These are phyloP conservation scores for Gisinianus flammeolus DNA, from an alignment of 2,888 invertebrate genomes.

Conservation along the genomic window DNA sequence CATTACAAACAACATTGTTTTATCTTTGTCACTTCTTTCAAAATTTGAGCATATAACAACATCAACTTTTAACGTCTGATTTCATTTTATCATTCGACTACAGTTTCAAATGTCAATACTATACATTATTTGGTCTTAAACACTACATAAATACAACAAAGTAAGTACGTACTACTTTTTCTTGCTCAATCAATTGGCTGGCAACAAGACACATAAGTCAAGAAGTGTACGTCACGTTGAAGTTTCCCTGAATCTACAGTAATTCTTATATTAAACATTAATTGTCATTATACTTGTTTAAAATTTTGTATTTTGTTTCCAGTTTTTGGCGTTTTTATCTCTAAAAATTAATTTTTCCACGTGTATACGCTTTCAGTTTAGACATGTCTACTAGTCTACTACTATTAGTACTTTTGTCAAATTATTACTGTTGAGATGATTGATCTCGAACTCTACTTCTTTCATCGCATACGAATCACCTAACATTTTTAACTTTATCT, in stretches of 20 bases:
- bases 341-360: not conserved
- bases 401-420: not conserved
- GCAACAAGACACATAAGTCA: not conserved
- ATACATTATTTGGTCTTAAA: not conserved
- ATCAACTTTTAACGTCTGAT: not conserved
- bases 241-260: not conserved
- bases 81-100: not conserved
- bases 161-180: not conserved
- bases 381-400: not conserved
- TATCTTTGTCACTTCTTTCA: not conserved
- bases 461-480: too few relatives aligned
- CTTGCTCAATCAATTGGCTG: not conserved
- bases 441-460: not conserved
- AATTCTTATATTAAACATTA: not conserved
- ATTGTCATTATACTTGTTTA: not conserved
- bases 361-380: not conserved
- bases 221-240: not conserved
- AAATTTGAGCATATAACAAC: not conserved
- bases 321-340: not conserved
- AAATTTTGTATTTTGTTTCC: not conserved
- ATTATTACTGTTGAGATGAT: not conserved
- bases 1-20: not conserved
- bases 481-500: too few relatives aligned
- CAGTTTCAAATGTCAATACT: not conserved
- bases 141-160: not conserved